phyloP scores from a whole-genome alignment of 2,113 vertebrate genomes.

The Gracilinanus agilis region DNA sequence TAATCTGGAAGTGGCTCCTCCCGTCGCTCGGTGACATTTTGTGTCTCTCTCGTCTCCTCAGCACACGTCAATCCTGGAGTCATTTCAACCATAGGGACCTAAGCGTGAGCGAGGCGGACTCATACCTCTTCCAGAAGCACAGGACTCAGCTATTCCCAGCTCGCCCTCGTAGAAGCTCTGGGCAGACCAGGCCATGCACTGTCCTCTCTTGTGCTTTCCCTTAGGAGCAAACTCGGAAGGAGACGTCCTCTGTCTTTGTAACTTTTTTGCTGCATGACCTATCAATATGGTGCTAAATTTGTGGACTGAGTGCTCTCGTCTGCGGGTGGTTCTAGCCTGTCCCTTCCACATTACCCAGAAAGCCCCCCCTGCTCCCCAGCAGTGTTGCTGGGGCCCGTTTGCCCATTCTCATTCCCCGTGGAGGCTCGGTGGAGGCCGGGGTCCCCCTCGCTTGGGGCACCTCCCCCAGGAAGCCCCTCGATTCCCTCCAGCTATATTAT shows the following conservation, averaged over 20 bases:
- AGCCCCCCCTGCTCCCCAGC: constrained; percentile 60
- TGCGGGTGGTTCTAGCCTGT: constrained; percentile 81
- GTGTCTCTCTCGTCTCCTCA: constrained; percentile 62
- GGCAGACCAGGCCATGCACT: constrained; percentile 89
- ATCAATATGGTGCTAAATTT: constrained; percentile 93
- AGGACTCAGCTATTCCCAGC: constrained; percentile 81
- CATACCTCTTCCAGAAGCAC: constrained; percentile 86
- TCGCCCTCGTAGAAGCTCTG: constrained; percentile 82
- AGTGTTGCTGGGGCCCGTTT: constrained; percentile 54
- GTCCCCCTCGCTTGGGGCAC: constrained; percentile 64
- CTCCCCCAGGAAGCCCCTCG: background rate
- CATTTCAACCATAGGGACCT: constrained; percentile 87
- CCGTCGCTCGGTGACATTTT: fast-evolving
- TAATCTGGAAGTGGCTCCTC: background rate
- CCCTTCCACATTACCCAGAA: constrained; percentile 74
- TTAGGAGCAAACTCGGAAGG: constrained; percentile 83
- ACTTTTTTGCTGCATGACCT: constrained; percentile 85
- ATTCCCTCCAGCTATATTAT: constrained; percentile 69
- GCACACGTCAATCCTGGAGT: constrained; percentile 80
- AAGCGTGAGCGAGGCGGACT: constrained; percentile 77
- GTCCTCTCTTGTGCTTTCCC: constrained; percentile 88
- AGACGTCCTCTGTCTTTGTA: constrained; percentile 55
- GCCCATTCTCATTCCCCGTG: constrained; percentile 24
- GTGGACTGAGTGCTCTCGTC: constrained; percentile 83
- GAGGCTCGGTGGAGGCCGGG: constrained; percentile 36